Conservation (phyloP, 2,797 vertebrate species). For the Scyliorhinus canicula region DNA sequence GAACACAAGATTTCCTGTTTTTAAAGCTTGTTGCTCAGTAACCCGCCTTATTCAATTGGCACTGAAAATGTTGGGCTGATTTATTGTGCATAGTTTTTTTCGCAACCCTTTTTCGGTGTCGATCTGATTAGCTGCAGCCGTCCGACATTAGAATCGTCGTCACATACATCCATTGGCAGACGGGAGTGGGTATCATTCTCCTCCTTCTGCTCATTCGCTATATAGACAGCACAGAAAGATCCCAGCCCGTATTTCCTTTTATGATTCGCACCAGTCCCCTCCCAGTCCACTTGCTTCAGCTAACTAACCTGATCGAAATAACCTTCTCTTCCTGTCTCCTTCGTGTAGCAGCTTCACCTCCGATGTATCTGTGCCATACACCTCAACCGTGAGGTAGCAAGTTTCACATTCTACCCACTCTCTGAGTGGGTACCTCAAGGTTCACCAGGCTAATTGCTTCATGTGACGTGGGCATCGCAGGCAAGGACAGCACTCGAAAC, state of each 20-base stretch:
- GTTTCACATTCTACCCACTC: too few species aligned
- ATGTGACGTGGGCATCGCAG: too few species aligned
- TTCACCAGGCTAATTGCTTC: neutral
- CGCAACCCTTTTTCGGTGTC: neutral
- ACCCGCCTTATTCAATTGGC: neutral
- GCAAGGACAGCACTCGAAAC: too few species aligned
- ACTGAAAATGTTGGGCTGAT: neutral
- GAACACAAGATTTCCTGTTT: neutral
- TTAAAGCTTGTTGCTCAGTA: neutral
- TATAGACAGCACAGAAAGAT: neutral
- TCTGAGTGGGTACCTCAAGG: neutral
- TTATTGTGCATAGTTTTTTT: neutral
- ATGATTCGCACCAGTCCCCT: neutral
- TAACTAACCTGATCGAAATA: neutral
- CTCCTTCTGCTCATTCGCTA: neutral
- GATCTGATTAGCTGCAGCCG: neutral
- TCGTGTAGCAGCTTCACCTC: too few species aligned
- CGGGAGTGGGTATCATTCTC: neutral
- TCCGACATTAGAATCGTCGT: neutral
- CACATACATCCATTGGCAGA: neutral
- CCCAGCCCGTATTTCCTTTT: neutral
- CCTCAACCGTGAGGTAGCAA: too few species aligned
- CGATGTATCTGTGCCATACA: too few species aligned
- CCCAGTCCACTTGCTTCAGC: neutral
- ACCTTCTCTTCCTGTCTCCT: neutral